These are phyloP conservation scores for Drosophila acutilabella DNA, from an alignment of 2,888 invertebrate species.

Conservation along the genomic window DNA sequence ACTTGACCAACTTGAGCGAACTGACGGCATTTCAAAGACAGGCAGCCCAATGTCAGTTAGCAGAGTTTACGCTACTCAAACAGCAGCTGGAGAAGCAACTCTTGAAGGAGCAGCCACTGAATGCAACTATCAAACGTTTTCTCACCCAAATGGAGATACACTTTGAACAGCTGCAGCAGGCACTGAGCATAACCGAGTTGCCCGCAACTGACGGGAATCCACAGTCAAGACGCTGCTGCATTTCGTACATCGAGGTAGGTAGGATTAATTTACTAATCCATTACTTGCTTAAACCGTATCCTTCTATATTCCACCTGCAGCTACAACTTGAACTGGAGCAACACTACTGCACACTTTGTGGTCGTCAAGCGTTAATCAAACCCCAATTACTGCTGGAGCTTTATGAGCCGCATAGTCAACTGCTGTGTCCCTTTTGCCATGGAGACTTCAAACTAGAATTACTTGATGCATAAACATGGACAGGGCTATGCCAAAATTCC, in stretches of 20 bases:
- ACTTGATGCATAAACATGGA: constrained; percentile 50
- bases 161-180: constrained; percentile 35
- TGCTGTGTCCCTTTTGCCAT: constrained; percentile 60
- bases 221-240: constrained; percentile 56
- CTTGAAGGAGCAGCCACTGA: constrained; percentile 1
- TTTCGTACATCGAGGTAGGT: constrained; percentile 78
- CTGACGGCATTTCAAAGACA: constrained; percentile 70
- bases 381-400: constrained; percentile 66
- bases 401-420: constrained; percentile 48
- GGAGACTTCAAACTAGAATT: constrained; percentile 48
- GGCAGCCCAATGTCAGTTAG: constrained; percentile 59
- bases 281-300: too few relatives aligned
- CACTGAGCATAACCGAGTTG: constrained; percentile 10
- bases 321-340: constrained; percentile 66
- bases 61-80: constrained; percentile 12
- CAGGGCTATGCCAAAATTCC: constrained; percentile 34
- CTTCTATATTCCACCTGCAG: constrained; percentile 24
- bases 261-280: not conserved
- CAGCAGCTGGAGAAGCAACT: constrained; percentile 22
- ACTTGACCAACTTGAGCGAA: constrained; percentile 33
- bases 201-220: not conserved
- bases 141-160: constrained; percentile 33
- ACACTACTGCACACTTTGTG: constrained; percentile 76
- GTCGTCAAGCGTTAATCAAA: constrained; percentile 62
- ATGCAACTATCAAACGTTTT: constrained; percentile 19